Percentiles rank a stretch among this genome's conserved stretches.
phyloP scores from a whole-genome alignment of 2,113 vertebrate genomes.

The Sitta europaea region DNA sequence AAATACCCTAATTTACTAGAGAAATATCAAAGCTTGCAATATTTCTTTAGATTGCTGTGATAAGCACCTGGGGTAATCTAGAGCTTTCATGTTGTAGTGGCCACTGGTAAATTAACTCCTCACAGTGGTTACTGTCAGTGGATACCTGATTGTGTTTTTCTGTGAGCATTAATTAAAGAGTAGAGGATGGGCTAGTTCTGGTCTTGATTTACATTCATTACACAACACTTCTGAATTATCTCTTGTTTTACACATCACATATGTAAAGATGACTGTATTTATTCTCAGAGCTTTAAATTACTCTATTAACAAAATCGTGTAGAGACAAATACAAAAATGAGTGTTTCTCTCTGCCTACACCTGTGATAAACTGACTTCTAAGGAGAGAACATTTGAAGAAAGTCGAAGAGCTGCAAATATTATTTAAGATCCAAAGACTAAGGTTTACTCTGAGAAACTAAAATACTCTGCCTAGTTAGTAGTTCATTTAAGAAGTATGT shows the following conservation, averaged over 20 bases:
- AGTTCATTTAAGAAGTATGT: background rate
- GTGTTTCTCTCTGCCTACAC: background rate
- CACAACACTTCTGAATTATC: background rate
- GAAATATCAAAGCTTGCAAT: background rate
- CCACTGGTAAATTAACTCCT: background rate
- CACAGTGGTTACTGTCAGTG: background rate
- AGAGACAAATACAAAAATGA: background rate
- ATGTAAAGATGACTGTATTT: background rate
- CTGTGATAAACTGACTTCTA: background rate
- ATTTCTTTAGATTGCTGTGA: background rate
- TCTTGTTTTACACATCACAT: background rate
- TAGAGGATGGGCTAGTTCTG: background rate
- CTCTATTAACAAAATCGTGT: background rate
- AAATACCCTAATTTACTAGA: background rate
- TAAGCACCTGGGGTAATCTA: background rate
- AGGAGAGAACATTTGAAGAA: background rate
- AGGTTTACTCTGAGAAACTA: background rate
- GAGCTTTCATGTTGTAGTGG: background rate
- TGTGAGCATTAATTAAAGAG: background rate
- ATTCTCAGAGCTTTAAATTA: background rate
- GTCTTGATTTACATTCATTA: background rate
- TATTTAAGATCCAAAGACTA: background rate
- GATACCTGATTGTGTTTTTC: background rate
- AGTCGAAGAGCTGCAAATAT: background rate
- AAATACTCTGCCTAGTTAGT: background rate